Evolutionary conservation across 1,140 invertebrate species (phyloP), one percentile per base, ranked within the genome.

Genomic region (Periplaneta americana): DNA sequence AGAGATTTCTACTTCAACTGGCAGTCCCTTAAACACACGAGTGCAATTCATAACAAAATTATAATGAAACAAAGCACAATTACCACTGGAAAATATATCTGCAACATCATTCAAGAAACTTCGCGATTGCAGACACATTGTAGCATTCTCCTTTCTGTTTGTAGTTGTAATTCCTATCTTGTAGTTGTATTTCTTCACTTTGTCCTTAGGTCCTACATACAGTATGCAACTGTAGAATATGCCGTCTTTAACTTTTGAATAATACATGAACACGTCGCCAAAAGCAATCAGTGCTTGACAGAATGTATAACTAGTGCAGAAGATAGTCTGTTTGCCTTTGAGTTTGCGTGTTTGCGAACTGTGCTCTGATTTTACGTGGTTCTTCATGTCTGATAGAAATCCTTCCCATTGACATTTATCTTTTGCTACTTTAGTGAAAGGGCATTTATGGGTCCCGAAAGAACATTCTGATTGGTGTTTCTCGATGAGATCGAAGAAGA

Each of bases 401-500:
- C 39, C 39, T 48, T 48, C 39, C 39, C 39, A 48, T 18, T 48
- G 17, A 22, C 39, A 48, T 15, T 48, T 13, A 15, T 48, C 39
- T 18, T 48, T 48, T 8, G 39, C 11, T 22, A 48, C 1, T 15
- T 48, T 48, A 18, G 39, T 22, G 15, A 88, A 84, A 36, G 89
- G 89, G 81, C 90, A 91, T 18, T 85, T 81, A 84, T 89, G 88
- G 31, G 86, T 84, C 32, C 89, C 85, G 82, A 87, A 89, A 33
- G 87, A 88, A 82, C 90, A 90, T 82, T 90, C 88, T 78, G 87
- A 86, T 57, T 89, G 83, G 81, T 91, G 90, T 32, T 86, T 84
- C 22, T 87, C 85, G 32, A 88, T 83, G 31, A 88, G 86, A n/a
- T 35, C 78, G 34, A 81, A 39, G n/a, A 82, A 66, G 84, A 88